A percentile compares a stretch with the other conserved stretches of the same genome.
Conservation (phyloP, 2,113 vertebrate species). For the Ageneiosus marmoratus region DNA sequence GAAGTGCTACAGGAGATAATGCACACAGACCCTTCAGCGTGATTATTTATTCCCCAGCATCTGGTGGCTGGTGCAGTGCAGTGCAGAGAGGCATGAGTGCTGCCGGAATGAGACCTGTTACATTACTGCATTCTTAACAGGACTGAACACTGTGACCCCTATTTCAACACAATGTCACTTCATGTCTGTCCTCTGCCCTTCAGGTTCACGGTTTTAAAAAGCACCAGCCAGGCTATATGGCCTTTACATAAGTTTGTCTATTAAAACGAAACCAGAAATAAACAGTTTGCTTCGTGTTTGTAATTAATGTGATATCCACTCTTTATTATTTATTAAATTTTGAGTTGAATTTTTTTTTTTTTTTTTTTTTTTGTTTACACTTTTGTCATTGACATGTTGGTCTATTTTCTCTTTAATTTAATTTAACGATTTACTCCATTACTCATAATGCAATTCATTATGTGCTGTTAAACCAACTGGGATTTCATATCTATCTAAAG, state of each 20-base stretch:
- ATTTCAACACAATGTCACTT: constrained; percentile 20
- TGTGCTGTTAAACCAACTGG: no score
- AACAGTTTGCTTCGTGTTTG: no score
- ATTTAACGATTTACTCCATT: no score
- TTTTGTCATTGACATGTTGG: no score
- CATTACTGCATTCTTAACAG: constrained; percentile 48
- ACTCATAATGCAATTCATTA: no score
- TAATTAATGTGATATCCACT: no score
- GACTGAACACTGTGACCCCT: constrained; percentile 40
- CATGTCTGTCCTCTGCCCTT: background rate
- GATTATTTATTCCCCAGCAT: constrained; percentile 52
- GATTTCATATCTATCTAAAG: background rate
- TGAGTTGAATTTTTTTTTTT: no score
- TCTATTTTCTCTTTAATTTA: no score
- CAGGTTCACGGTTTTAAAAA: background rate
- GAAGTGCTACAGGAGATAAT: constrained; percentile 38
- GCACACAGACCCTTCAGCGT: background rate
- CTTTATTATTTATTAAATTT: no score
- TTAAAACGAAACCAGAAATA: no score
- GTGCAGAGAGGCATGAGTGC: constrained; percentile 16
- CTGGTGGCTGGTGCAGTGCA: constrained; percentile 24
- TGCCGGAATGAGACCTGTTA: constrained; percentile 48
- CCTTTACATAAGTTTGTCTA: background rate
- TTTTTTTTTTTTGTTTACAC: no score
- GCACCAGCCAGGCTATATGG: background rate